Conservation (phyloP, 2,113 vertebrate genomes). For the Grammomys dolichurus region DNA sequence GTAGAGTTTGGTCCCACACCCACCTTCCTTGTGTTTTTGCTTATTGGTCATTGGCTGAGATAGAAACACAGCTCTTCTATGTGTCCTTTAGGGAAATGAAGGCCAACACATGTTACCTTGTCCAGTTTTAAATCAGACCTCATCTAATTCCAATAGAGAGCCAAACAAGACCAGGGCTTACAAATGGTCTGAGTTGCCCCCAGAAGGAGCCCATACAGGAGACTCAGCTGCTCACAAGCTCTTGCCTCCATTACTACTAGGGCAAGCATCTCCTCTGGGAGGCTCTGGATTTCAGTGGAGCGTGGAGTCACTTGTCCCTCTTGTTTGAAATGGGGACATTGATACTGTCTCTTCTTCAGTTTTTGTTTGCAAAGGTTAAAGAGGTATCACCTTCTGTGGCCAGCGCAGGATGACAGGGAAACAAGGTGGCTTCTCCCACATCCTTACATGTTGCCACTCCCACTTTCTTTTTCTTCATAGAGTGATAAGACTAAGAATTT, state of each 20-base stretch:
- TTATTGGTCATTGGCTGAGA: not conserved
- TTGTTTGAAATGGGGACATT: not conserved
- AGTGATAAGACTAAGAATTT: not conserved
- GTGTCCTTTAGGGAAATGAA: not conserved
- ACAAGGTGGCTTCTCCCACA: not conserved
- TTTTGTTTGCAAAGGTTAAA: not conserved
- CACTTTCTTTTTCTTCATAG: not conserved
- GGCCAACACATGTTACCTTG: not conserved
- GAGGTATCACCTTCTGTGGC: not conserved
- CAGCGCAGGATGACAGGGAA: fast-evolving
- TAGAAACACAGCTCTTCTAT: fast-evolving
- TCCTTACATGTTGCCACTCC: fast-evolving
- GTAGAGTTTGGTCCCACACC: not conserved
- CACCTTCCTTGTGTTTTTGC: not conserved
- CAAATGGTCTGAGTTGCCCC: fast-evolving
- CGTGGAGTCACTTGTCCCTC: no score
- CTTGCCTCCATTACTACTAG: not conserved
- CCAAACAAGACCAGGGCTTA: not conserved
- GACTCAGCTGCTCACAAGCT: no score
- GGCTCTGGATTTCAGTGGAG: not conserved
- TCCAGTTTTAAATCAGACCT: not conserved
- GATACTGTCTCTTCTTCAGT: not conserved
- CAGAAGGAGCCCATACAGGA: not conserved
- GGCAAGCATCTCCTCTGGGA: fast-evolving
- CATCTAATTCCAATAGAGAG: not conserved